phyloP scores from a whole-genome alignment of 2,888 invertebrate species.

The Acrobasis repandana region DNA sequence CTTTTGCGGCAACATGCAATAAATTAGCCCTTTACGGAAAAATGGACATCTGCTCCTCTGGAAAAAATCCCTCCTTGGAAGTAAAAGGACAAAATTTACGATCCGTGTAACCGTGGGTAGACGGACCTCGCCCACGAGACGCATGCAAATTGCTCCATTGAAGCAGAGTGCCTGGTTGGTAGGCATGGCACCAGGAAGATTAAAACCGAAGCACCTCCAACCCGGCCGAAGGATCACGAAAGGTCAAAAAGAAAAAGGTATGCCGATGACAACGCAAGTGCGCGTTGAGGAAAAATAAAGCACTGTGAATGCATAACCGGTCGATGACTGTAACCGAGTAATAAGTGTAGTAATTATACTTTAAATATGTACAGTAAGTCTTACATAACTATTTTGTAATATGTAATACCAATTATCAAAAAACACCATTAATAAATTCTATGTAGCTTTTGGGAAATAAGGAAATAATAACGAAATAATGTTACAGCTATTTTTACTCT shows the following conservation, averaged over 20 bases:
- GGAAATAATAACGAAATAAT: no score
- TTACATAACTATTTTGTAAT: no score
- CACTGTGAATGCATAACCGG: not conserved
- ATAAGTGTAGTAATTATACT: not conserved
- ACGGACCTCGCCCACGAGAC: conserved; percentile 72
- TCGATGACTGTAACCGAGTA: not conserved
- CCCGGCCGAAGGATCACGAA: not conserved
- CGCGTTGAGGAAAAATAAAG: not conserved
- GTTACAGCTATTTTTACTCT: no score
- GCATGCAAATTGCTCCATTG: conserved; percentile 80
- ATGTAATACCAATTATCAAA: no score
- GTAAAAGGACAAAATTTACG: conserved; percentile 81
- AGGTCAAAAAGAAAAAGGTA: conserved; percentile 3
- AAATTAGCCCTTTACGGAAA: conserved; percentile 76
- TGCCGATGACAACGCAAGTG: not conserved
- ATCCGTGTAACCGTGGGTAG: conserved; percentile 76
- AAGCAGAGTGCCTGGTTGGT: conserved; percentile 58
- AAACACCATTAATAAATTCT: no score
- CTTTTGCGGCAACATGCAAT: conserved; percentile 70
- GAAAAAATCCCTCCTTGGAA: conserved; percentile 72
- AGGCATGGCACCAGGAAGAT: conserved; percentile 53
- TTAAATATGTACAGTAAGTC: not conserved
- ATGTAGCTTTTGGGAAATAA: no score
- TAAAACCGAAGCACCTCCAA: conserved; percentile 64
- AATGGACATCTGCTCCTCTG: conserved; percentile 76